A percentile compares a stretch with the other conserved stretches of the same genome.
These are phyloP conservation scores for Perccottus glenii DNA, from an alignment of 2,113 vertebrate species.

Conservation along the genomic window DNA sequence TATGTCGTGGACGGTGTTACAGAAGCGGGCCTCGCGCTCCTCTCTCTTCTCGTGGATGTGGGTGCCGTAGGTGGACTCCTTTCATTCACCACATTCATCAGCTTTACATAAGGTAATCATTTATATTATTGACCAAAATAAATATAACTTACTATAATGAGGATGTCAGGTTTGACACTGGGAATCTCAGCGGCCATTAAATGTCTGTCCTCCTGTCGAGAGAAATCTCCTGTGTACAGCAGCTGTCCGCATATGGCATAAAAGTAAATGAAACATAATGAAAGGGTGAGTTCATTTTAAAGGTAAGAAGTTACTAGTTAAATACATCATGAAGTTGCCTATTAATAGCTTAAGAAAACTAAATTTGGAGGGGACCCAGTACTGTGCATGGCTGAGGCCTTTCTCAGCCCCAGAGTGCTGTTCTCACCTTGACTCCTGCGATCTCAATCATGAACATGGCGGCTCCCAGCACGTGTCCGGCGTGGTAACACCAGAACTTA, in stretches of 20 bases:
- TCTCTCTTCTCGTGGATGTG: constrained; percentile 98
- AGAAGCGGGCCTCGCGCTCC: constrained; percentile 94
- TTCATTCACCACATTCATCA: not conserved
- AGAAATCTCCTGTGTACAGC: constrained; percentile 97
- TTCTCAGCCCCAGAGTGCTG: not conserved
- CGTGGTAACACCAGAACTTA: constrained; percentile 99
- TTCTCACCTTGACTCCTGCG: constrained; percentile 92
- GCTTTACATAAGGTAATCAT: not conserved
- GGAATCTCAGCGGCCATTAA: constrained; percentile 98
- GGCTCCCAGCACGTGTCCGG: constrained; percentile 94
- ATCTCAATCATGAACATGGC: constrained; percentile 99
- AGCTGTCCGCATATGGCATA: constrained; percentile 68
- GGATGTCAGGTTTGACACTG: constrained; percentile 96
- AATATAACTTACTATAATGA: constrained; percentile 86
- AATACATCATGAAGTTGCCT: too few relatives aligned
- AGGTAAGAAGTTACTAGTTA: too few relatives aligned
- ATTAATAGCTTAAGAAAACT: too few relatives aligned
- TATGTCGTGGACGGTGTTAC: constrained; percentile 96
- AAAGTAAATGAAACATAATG: too few relatives aligned
- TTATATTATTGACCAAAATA: not conserved
- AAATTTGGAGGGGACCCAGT: too few relatives aligned
- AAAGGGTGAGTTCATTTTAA: too few relatives aligned
- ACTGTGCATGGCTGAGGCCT: too few relatives aligned
- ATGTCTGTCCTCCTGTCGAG: constrained; percentile 95
- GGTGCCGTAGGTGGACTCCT: constrained; percentile 97